phyloP scores from a whole-genome alignment of 2,797 vertebrate species.

The Takifugu rubripes region DNA sequence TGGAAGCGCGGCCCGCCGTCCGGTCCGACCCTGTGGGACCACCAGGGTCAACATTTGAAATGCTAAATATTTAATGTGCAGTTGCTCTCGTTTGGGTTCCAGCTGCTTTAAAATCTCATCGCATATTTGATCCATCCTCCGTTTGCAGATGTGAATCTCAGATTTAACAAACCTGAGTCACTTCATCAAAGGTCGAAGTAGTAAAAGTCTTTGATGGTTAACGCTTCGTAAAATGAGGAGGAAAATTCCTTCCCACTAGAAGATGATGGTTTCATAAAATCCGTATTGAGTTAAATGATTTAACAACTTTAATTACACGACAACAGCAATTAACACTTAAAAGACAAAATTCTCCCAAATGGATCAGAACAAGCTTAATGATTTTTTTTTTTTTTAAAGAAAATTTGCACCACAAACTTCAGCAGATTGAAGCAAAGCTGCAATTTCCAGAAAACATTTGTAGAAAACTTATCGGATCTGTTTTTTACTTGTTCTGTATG shows the following conservation, averaged over 20 bases:
- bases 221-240: too few species aligned
- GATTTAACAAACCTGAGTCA: not conserved
- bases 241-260: not conserved
- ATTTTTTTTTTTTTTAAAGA: not conserved
- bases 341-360: too few species aligned
- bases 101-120: not conserved
- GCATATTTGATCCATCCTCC: not conserved
- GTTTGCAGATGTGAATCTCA: not conserved
- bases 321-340: too few species aligned
- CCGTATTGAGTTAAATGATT: too few species aligned
- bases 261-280: too few species aligned
- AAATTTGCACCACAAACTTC: not conserved
- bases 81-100: not conserved
- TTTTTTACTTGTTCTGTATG: not conserved
- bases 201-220: not conserved
- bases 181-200: not conserved
- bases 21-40: conserved; percentile 13
- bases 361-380: not conserved
- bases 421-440: not conserved
- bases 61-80: conserved; percentile 3
- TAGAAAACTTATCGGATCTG: not conserved
- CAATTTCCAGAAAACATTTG: not conserved
- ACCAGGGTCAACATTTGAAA: conserved; percentile 39
- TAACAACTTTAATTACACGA: too few species aligned
- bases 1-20: conserved; percentile 21